phyloP scores from a whole-genome alignment of 2,797 vertebrate genomes.

The Xiphorhynchus erythropygius region DNA sequence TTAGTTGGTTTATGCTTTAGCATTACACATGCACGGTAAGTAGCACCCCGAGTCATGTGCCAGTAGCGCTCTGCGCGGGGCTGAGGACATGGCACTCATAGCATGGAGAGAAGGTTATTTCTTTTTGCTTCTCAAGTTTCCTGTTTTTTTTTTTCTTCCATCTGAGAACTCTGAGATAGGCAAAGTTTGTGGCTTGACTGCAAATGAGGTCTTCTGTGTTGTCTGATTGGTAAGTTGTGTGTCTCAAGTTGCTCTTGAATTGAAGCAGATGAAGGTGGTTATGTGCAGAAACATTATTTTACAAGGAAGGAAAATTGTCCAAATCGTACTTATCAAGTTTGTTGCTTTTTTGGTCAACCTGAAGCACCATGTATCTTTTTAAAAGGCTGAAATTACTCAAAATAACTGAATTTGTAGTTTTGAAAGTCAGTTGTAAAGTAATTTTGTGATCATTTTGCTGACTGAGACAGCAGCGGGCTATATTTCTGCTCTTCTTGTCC shows the following conservation, averaged over 20 bases:
- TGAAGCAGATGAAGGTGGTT: background rate
- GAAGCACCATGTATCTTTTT: slow-evolving; percentile 14
- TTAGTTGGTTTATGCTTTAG: background rate
- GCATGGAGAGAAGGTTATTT: background rate
- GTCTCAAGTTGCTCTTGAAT: background rate
- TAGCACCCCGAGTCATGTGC: background rate
- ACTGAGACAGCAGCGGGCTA: slow-evolving; percentile 45
- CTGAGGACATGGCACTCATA: background rate
- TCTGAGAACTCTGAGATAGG: background rate
- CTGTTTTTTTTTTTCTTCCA: background rate
- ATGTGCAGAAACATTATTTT: slow-evolving; percentile 26
- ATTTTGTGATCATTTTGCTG: slow-evolving; percentile 58
- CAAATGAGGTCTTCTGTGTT: background rate
- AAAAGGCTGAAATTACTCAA: slow-evolving; percentile 49
- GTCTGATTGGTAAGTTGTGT: background rate
- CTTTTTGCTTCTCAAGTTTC: background rate
- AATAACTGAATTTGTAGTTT: slow-evolving; percentile 63
- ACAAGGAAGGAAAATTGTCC: slow-evolving; percentile 32
- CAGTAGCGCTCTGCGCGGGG: background rate
- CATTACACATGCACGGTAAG: background rate
- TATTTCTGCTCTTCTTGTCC: slow-evolving; percentile 49
- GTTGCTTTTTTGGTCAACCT: slow-evolving; percentile 40
- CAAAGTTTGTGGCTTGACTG: background rate
- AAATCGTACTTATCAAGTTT: slow-evolving; percentile 3
- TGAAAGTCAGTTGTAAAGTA: slow-evolving; percentile 61